phyloP scores from a whole-genome alignment of 2,797 vertebrate species.

The Crocidura indochinensis region DNA sequence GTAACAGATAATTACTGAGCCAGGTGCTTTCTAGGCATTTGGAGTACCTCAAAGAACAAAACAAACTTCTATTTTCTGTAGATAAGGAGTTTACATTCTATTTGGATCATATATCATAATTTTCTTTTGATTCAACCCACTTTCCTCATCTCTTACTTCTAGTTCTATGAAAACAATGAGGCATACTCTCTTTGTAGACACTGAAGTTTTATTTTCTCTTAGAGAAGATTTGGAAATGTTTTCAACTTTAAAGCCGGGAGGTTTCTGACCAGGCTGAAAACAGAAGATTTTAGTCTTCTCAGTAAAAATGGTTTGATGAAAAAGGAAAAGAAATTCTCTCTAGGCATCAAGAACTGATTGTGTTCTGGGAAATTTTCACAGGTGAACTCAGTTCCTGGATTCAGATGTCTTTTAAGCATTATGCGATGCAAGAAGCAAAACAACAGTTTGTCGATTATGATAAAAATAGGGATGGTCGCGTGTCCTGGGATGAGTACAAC shows the following conservation, averaged over 20 bases:
- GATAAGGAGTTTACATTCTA: not conserved
- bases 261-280: no score
- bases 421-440: constrained; percentile 95
- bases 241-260: no score
- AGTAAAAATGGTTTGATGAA: no score
- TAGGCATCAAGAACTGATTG: not conserved
- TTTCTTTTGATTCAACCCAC: not conserved
- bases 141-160: not conserved
- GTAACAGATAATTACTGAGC: not conserved
- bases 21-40: constrained; percentile 2
- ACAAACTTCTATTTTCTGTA: not conserved
- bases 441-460: constrained; percentile 96
- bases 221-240: constrained; percentile 21
- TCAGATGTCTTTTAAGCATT: constrained; percentile 96
- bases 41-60: not conserved
- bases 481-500: constrained; percentile 98
- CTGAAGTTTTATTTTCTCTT: constrained; percentile 1
- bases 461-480: constrained; percentile 92
- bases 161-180: not conserved
- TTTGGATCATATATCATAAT: not conserved
- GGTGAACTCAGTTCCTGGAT: constrained; percentile 97
- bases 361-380: constrained; percentile 86
- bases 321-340: constrained; percentile 1
- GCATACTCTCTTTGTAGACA: constrained; percentile 33
- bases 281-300: no score